Base-by-base conservation (phyloP, 2,113 vertebrate genomes). In the Hirundichthys speculiger region DNA sequence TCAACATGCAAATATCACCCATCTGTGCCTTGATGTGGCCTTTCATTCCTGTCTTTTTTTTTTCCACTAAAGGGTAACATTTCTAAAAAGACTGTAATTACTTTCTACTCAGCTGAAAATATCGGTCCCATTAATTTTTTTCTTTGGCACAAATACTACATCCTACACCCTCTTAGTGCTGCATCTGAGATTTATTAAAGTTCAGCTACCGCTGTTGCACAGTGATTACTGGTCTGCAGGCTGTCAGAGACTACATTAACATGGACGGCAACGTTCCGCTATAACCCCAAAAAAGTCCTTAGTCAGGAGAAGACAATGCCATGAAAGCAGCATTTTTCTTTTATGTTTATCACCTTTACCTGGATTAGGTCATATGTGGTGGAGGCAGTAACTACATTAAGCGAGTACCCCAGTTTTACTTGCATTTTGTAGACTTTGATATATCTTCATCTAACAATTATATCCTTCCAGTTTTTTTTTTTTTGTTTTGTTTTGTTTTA, bases 41-140 rank as follows among this genome's bases (percentile, higher is more conserved):
- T 77, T 65, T 50, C 39, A 13, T 51, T 68, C 58, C n/a, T n/a
- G n/a, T 57, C 52, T 20, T 69, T 22, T 45, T 55, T 51, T 57
- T n/a, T 25, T 10, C 20, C 38, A 56, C 57, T 15, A 80, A 81
- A 77, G 77, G 74, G 68, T 69, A 86, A 72, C 74, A 72, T 86
- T 86, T 83, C 68, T 64, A 67, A 88, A 81, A 80, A 84, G 80
- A 77, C 72, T 75, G 74, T 84, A 85, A 91, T 88, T 82, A 84
- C 84, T 79, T 78, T 57, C 41, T 63, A 48, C 67, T 85, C 68
- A 25, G 60, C 60, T 51, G 76, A 75, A 59, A 78, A 83, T 69
- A 69, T 51, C 63, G 60, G 11, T 22, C 71, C 69, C 57, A 72
- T 88, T 89, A 65, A 83, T 79, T 86, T 81, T 34, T 61, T 62